Percentiles rank a stretch among this genome's conserved stretches.
phyloP scores from a whole-genome alignment of 2,888 invertebrate species.

The Himalopsyche kuldschensis region DNA sequence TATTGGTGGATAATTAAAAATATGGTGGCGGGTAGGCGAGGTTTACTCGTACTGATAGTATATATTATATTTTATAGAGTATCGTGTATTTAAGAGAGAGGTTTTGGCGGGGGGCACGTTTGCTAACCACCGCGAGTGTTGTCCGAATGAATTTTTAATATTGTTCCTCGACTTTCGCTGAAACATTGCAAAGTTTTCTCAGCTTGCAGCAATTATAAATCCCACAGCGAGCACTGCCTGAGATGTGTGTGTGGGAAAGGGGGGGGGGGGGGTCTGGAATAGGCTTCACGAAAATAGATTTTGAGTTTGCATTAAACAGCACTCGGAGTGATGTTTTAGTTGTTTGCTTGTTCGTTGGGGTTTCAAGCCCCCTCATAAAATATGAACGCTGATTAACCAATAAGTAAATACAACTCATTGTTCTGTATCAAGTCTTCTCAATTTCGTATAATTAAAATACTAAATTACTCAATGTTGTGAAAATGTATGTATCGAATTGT shows the following conservation, averaged over 20 bases:
- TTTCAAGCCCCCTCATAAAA: too few species aligned
- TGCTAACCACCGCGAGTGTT: slow-evolving; percentile 33
- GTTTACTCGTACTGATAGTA: too few species aligned
- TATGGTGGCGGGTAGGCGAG: too few species aligned
- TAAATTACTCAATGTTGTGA: too few species aligned
- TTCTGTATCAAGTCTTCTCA: too few species aligned
- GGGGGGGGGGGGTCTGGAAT: background rate
- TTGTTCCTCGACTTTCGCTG: slow-evolving; percentile 22
- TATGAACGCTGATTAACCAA: too few species aligned
- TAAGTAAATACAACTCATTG: too few species aligned
- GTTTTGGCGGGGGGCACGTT: background rate
- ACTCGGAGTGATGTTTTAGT: background rate
- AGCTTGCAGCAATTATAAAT: slow-evolving; percentile 15
- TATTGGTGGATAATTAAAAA: too few species aligned
- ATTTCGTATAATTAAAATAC: too few species aligned
- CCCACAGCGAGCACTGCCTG: background rate
- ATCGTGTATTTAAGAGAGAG: background rate
- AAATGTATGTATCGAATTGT: too few species aligned
- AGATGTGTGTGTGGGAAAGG: background rate
- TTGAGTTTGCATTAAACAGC: background rate
- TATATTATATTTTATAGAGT: background rate
- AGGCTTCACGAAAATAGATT: background rate
- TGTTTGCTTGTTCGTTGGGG: background rate
- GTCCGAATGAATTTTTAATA: slow-evolving; percentile 31
- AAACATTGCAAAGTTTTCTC: slow-evolving; percentile 20